Evolutionary conservation across 2,797 vertebrate species (phyloP).

Genomic region (Serranus cabrilla): DNA sequence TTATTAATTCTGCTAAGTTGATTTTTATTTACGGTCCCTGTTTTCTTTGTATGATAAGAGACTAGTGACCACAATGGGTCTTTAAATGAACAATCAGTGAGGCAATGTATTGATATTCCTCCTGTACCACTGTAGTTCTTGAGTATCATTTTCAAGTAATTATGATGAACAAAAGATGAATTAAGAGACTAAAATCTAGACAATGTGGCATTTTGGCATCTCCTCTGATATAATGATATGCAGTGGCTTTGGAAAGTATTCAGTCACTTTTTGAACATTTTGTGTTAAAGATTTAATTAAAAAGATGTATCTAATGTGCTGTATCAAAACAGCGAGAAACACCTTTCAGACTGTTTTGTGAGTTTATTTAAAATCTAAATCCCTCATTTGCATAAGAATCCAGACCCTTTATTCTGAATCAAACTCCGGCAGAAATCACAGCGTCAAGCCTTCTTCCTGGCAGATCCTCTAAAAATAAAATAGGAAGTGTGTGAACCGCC

Average conservation of each 20-base stretch:
- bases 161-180: neutral
- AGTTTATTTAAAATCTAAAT: neutral
- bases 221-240: neutral
- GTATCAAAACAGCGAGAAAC: neutral
- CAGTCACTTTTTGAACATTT: neutral
- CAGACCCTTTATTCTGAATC: neutral
- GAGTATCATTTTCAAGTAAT: neutral
- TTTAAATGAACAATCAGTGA: neutral
- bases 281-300: neutral
- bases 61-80: neutral
- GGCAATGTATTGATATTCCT: neutral
- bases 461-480: conserved; percentile 3
- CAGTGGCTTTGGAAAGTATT: neutral
- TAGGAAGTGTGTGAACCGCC: neutral
- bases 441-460: neutral
- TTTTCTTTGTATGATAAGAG: neutral
- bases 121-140: no score
- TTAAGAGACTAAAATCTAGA: neutral
- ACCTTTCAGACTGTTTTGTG: neutral
- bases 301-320: neutral
- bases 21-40: neutral
- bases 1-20: neutral
- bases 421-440: neutral
- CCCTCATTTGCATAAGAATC: neutral
- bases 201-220: neutral